A percentile compares a stretch with the other conserved stretches of the same genome.
Evolutionary conservation across 2,797 vertebrate genomes (phyloP).

Genomic region (Neopelma chrysocephalum): DNA sequence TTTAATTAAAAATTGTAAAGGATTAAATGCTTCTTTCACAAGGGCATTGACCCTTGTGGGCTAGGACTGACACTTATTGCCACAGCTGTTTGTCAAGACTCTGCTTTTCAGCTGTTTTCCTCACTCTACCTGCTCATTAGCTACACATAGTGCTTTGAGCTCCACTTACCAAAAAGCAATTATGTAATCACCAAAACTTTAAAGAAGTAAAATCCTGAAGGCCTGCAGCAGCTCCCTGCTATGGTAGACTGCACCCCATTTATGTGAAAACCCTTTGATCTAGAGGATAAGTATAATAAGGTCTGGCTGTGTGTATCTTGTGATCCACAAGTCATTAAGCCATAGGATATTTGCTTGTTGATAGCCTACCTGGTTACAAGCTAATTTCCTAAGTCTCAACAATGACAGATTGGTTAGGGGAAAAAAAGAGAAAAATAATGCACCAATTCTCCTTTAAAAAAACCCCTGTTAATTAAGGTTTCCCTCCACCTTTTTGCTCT

Average conservation of each 20-base stretch:
- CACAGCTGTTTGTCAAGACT: conserved; percentile 44
- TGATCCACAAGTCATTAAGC: conserved; percentile 37
- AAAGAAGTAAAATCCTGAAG: conserved; percentile 39
- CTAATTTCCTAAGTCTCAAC: neutral
- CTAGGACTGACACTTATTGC: neutral
- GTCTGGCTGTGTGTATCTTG: conserved; percentile 46
- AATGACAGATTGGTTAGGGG: neutral
- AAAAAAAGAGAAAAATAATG: neutral
- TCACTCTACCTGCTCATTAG: conserved; percentile 53
- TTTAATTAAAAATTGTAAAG: conserved; percentile 56
- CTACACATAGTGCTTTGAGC: neutral
- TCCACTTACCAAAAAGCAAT: neutral
- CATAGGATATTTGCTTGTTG: conserved; percentile 23
- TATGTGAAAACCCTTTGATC: conserved; percentile 61
- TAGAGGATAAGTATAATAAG: conserved; percentile 38
- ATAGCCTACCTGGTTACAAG: conserved; percentile 21
- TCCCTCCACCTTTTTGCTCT: neutral
- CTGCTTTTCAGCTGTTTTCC: conserved; percentile 52
- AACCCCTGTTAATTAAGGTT: neutral
- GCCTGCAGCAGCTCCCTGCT: conserved; percentile 20
- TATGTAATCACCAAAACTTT: conserved; percentile 59
- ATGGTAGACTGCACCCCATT: conserved; percentile 46
- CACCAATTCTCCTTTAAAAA: neutral
- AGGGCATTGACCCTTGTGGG: conserved; percentile 45
- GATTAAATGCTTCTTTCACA: conserved; percentile 42